A percentile compares a stretch with the other conserved stretches of the same genome.
These are phyloP conservation scores for Tor tambroides DNA, from an alignment of 2,113 vertebrate species.

Conservation along the genomic window DNA sequence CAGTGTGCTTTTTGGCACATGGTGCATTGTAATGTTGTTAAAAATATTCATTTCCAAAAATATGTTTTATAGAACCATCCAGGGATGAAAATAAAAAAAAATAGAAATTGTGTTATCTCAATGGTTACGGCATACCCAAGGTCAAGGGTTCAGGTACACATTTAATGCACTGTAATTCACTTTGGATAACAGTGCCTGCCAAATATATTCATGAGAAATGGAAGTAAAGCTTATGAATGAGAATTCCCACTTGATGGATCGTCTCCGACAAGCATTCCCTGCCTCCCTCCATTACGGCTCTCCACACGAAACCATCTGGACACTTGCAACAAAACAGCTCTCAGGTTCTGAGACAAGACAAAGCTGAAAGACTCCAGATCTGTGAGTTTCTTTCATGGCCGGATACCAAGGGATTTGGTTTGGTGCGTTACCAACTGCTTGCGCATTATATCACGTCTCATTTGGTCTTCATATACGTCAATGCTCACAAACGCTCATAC, in stretches of 20 bases:
- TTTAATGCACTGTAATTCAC: constrained; percentile 1
- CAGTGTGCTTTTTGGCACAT: background rate
- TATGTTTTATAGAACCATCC: background rate
- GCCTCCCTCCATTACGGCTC: background rate
- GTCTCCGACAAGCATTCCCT: background rate
- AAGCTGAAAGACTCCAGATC: constrained; percentile 19
- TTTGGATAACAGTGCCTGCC: background rate
- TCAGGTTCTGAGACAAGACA: constrained; percentile 27
- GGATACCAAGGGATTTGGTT: background rate
- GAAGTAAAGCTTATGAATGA: background rate
- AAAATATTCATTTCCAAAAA: background rate
- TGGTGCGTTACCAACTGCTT: constrained; percentile 9
- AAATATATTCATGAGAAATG: background rate
- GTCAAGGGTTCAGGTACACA: background rate
- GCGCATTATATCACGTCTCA: constrained; percentile 21
- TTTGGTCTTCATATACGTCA: constrained; percentile 6
- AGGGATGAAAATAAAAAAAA: background rate
- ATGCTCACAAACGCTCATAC: background rate
- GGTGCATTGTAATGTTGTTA: background rate
- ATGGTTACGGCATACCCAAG: background rate
- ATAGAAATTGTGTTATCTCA: background rate
- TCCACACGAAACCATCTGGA: constrained; percentile 36
- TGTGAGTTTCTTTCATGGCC: constrained; percentile 29
- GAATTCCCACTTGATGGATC: constrained; percentile 32
- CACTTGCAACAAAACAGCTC: constrained; percentile 31